Percentiles rank a stretch among this genome's conserved stretches.
Conservation (phyloP, 2,113 vertebrate genomes). For the Microcebus ravelobensis region DNA sequence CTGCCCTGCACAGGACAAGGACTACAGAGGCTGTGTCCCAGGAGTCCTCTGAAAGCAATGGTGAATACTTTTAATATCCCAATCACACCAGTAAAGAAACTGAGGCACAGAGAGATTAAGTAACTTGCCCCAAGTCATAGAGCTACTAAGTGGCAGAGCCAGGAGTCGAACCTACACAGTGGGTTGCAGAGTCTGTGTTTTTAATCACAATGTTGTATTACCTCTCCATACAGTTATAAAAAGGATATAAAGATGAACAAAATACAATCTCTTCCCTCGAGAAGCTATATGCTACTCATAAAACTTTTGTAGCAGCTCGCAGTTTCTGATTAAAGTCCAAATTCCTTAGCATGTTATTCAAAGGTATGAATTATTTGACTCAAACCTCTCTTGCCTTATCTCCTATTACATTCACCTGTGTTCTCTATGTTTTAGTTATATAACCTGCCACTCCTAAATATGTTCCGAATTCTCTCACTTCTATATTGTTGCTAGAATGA, state of each 20-base stretch:
- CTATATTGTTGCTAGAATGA: not conserved
- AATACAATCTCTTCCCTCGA: not conserved
- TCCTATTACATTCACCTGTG: not conserved
- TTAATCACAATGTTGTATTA: constrained; percentile 8
- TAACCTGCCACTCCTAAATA: constrained; percentile 35
- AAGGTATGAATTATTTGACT: constrained; percentile 20
- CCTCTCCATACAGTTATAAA: constrained; percentile 29
- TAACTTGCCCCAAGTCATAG: not conserved
- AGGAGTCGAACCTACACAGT: not conserved
- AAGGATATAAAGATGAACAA: constrained; percentile 13
- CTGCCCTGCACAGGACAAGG: not conserved
- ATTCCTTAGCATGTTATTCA: constrained; percentile 35
- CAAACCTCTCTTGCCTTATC: not conserved
- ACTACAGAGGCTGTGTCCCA: not conserved
- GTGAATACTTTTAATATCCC: not conserved
- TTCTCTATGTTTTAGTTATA: constrained; percentile 12
- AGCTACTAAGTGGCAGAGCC: not conserved
- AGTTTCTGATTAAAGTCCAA: constrained; percentile 12
- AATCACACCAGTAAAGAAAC: constrained; percentile 16
- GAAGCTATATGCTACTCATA: not conserved
- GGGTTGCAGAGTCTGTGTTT: not conserved
- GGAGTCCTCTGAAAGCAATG: rapidly evolving
- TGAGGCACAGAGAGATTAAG: not conserved
- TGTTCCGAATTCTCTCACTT: constrained; percentile 34
- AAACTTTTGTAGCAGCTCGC: not conserved